phyloP scores from a whole-genome alignment of 2,888 invertebrate species.

The Apodemia mormo region DNA sequence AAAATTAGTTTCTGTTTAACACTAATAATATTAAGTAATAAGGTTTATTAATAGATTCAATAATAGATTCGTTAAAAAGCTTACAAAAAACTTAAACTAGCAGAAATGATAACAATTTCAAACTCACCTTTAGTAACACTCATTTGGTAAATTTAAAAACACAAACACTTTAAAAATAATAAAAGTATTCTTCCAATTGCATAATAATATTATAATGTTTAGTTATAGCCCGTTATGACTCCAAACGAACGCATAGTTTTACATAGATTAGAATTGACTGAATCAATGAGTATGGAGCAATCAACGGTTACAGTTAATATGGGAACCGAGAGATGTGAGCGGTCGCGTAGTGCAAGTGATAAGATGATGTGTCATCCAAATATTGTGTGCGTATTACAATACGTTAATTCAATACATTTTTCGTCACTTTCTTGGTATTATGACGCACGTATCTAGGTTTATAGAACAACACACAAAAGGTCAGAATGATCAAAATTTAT shows the following conservation, averaged over 20 bases:
- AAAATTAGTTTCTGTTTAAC: too few relatives aligned
- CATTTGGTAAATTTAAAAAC: not conserved
- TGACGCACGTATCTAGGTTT: not conserved
- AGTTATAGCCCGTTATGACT: too few relatives aligned
- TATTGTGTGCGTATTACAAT: not conserved
- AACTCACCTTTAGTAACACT: not conserved
- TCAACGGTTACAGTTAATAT: constrained; percentile 31
- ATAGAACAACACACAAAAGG: too few relatives aligned
- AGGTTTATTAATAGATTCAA: too few relatives aligned
- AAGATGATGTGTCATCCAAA: constrained; percentile 16
- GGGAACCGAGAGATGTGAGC: constrained; percentile 27
- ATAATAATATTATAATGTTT: too few relatives aligned
- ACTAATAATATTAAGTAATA: too few relatives aligned
- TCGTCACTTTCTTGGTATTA: not conserved
- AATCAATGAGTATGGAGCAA: constrained; percentile 21
- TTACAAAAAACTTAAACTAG: too few relatives aligned
- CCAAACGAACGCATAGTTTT: too few relatives aligned
- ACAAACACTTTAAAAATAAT: not conserved
- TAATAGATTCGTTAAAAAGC: too few relatives aligned
- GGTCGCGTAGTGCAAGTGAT: constrained; percentile 19
- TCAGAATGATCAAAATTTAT: too few relatives aligned
- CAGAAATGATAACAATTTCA: too few relatives aligned
- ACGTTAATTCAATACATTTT: not conserved
- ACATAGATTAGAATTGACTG: too few relatives aligned
- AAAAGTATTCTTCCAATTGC: not conserved